A percentile compares a stretch with the other conserved stretches of the same genome.
These are phyloP conservation scores for Chloroclystis v-ata DNA, from an alignment of 2,888 invertebrate species.

Conservation along the genomic window DNA sequence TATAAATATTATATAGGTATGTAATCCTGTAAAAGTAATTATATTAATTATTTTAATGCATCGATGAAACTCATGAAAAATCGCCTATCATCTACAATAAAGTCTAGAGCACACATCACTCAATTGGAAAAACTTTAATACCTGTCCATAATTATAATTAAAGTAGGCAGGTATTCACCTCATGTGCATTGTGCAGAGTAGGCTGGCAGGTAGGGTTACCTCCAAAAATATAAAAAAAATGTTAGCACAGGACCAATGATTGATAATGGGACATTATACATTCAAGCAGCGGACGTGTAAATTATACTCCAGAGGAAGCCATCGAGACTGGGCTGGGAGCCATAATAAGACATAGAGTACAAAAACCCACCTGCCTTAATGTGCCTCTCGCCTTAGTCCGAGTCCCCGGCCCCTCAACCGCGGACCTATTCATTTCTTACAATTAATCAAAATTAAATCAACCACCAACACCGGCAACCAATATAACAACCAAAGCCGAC, in stretches of 20 bases:
- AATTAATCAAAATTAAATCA: conserved; percentile 78
- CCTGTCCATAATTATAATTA: conserved; percentile 10
- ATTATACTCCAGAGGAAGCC: conserved; percentile 37
- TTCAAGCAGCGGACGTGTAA: conserved; percentile 22
- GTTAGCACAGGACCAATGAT: conserved; percentile 38
- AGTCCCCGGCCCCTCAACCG: conserved; percentile 31
- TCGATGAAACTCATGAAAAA: neutral
- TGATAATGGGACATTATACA: conserved; percentile 51
- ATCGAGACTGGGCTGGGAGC: conserved; percentile 30
- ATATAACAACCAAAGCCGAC: conserved; percentile 39
- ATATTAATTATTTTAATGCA: conserved; percentile 1
- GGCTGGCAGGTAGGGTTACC: conserved; percentile 25
- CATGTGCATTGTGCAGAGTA: conserved; percentile 16
- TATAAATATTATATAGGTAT: too few relatives aligned
- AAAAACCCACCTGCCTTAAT: conserved; percentile 29
- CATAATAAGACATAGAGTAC: conserved; percentile 24
- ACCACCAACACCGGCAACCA: conserved; percentile 38
- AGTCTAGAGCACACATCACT: neutral
- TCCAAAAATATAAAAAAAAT: conserved; percentile 11
- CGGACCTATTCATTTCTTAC: conserved; percentile 71
- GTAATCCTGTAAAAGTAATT: neutral
- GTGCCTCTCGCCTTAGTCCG: conserved; percentile 25
- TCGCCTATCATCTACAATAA: neutral
- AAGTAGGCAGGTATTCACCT: conserved; percentile 12
- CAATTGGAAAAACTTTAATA: neutral